Evolutionary conservation across 2,888 invertebrate genomes (phyloP), one percentile per base, ranked within the genome.

Genomic region (Zelleria hepariella): DNA sequence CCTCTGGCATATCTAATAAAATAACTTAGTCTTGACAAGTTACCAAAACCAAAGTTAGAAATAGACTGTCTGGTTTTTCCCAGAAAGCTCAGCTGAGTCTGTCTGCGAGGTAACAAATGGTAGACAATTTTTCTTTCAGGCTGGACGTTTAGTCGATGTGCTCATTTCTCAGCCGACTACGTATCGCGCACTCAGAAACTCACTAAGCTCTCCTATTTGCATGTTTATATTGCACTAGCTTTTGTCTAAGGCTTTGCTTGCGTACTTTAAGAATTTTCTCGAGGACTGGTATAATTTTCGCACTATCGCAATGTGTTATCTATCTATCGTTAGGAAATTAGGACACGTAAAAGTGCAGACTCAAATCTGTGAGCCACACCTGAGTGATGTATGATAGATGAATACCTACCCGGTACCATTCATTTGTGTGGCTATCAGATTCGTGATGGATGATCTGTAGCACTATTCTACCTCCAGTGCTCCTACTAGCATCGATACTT

Each of bases 141-240:
- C 47, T 56, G 61, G 63, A 61, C 59, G 54, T 60, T 61, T 21
- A 51, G 51, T 51, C 63, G 58, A 64, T 59, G 62, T 63, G 63
- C 70, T 73, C 75, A 75, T 77, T 78, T 73, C 71, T 78, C 76
- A 77, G 73, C 74, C 74, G 77, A 66, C 70, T 70, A 75, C 66
- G 75, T 79, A 77, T 76, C 75, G 66, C 49, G 10, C 6, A 10
- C 42, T 32, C 10, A 10, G 15, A 15, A 42, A 42, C 32, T 42
- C 32, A 42, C 42, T 42, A 20, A 8, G 51, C 23, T 21, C 51
- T 20, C 23, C 18, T 42, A 42, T 42, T 42, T 42, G 32, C 32
- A 42, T 42, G 32, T 2, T 42, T 42, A 42, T 42, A 15, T 42
- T 15, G 32, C 15, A 42, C 15, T 42, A 10, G 32, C 32, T 10